A percentile compares a stretch with the other conserved stretches of the same genome.
Evolutionary conservation across 2,888 invertebrate species (phyloP).

Genomic region (Drosophila basisetae): DNA sequence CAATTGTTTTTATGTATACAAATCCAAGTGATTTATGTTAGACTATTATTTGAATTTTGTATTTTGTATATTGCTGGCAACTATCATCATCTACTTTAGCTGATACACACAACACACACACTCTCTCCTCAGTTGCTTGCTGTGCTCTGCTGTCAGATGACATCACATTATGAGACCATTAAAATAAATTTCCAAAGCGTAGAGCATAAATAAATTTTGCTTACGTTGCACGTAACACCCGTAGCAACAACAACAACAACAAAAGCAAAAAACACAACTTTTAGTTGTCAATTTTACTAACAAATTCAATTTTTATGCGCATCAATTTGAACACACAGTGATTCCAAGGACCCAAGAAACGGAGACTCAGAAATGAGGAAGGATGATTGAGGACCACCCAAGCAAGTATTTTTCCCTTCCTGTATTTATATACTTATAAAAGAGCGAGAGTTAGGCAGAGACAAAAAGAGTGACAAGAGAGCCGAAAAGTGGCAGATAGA

Average conservation of each 20-base stretch:
- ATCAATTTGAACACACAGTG: slow-evolving; percentile 46
- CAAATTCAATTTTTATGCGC: slow-evolving; percentile 78
- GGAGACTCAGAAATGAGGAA: neutral
- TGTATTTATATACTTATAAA: slow-evolving; percentile 9
- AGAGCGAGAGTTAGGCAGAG: neutral
- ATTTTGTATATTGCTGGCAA: slow-evolving; percentile 35
- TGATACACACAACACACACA: no score
- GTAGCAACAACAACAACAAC: slow-evolving; percentile 4
- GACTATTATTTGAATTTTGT: slow-evolving; percentile 36
- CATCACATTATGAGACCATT: slow-evolving; percentile 60
- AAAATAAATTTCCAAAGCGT: slow-evolving; percentile 57
- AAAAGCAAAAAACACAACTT: slow-evolving; percentile 50
- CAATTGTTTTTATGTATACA: slow-evolving; percentile 8
- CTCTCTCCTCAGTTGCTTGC: neutral
- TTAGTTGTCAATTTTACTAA: slow-evolving; percentile 74
- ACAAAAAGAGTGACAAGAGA: neutral
- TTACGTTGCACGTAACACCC: slow-evolving; percentile 66
- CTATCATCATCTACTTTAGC: slow-evolving; percentile 26
- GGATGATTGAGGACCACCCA: slow-evolving; percentile 31
- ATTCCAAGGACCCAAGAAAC: slow-evolving; percentile 31
- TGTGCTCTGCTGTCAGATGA: slow-evolving; percentile 42
- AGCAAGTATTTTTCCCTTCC: slow-evolving; percentile 2
- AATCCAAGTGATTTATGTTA: slow-evolving; percentile 43
- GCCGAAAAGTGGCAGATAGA: no score
- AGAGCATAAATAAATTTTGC: slow-evolving; percentile 57